phyloP scores from a whole-genome alignment of 1,140 invertebrate species.

The Teleogryllus occipitalis region DNA sequence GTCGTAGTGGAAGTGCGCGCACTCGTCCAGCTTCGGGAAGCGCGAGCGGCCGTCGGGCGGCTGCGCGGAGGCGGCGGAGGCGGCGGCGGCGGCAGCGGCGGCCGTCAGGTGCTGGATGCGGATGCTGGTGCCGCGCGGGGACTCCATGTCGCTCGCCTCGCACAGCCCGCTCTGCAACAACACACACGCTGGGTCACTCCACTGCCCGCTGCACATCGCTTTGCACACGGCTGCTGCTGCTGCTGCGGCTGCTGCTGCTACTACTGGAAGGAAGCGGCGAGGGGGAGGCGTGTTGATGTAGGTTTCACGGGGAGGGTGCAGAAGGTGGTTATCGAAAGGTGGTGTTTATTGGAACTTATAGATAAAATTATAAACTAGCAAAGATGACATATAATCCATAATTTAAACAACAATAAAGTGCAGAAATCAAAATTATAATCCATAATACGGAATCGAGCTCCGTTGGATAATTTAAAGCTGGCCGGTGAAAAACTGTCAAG shows the following conservation, averaged over 20 bases:
- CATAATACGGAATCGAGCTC: too few species aligned
- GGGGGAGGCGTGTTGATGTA: neutral
- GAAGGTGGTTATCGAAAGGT: too few species aligned
- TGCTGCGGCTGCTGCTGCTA: neutral
- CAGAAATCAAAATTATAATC: too few species aligned
- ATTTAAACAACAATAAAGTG: too few species aligned
- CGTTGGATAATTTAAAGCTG: too few species aligned
- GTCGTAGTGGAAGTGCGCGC: constrained; percentile 98
- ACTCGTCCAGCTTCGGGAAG: constrained; percentile 93
- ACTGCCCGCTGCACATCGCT: too few species aligned
- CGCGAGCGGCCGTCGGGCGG: constrained; percentile 34
- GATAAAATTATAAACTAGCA: too few species aligned
- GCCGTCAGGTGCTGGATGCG: constrained; percentile 34
- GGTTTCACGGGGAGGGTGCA: too few species aligned
- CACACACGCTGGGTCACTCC: neutral
- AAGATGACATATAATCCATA: too few species aligned
- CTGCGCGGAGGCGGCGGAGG: constrained; percentile 20
- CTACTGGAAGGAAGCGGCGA: neutral
- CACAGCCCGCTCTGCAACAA: constrained; percentile 35
- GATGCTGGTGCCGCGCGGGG: constrained; percentile 31
- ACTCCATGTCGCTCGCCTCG: constrained; percentile 33
- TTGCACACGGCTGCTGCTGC: neutral
- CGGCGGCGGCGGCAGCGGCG: constrained; percentile 19
- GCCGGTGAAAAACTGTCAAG: too few species aligned
- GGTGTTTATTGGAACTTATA: too few species aligned